Conservation (phyloP, 2,888 invertebrate genomes). For the Leucania comma region DNA sequence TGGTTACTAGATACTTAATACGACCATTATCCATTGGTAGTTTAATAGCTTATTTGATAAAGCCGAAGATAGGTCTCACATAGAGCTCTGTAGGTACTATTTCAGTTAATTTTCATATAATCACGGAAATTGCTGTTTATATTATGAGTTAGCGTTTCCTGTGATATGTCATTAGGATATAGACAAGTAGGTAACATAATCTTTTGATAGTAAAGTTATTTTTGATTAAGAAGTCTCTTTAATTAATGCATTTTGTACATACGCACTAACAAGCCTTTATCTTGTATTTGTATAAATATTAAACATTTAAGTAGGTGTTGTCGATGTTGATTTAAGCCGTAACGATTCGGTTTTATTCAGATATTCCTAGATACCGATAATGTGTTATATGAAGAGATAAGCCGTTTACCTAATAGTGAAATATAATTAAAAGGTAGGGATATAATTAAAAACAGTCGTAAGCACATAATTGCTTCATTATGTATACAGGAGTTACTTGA, state of each 20-base stretch:
- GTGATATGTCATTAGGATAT: constrained; percentile 7
- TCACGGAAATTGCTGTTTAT: constrained; percentile 7
- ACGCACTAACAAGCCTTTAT: not conserved
- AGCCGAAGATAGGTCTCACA: not conserved
- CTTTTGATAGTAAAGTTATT: not conserved
- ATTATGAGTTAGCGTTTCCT: constrained; percentile 23
- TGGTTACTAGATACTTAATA: constrained; percentile 12
- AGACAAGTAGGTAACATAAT: not conserved
- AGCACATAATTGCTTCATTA: constrained; percentile 16
- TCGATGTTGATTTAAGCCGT: constrained; percentile 1
- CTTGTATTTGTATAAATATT: not conserved
- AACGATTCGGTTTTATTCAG: constrained; percentile 10
- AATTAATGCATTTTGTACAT: not conserved
- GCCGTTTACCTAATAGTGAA: constrained; percentile 4
- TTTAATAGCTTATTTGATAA: constrained; percentile 22
- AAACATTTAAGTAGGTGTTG: not conserved
- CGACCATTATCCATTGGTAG: constrained; percentile 16
- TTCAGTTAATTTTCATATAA: constrained; percentile 17
- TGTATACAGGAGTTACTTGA: not conserved
- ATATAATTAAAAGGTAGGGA: constrained; percentile 6
- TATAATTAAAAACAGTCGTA: constrained; percentile 10
- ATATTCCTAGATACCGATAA: not conserved
- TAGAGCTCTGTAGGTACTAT: not conserved
- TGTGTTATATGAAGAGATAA: constrained; percentile 5
- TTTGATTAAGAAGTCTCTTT: not conserved